Conservation (phyloP, 2,888 invertebrate species). For the Hymenopus coronatus region DNA sequence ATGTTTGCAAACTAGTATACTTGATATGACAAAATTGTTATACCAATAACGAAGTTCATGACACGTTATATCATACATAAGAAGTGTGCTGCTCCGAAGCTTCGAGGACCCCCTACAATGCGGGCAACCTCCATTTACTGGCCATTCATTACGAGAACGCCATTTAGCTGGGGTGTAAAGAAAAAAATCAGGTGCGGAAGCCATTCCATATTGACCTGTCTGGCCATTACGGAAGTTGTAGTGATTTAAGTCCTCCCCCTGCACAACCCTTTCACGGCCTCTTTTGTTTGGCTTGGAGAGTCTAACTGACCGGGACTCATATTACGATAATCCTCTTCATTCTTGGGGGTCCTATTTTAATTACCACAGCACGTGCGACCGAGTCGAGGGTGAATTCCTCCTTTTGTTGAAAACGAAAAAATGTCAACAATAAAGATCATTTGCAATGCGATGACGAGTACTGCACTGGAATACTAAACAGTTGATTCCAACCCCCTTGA, state of each 20-base stretch:
- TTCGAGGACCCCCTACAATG: neutral
- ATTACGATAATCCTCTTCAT: neutral
- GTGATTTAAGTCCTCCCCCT: neutral
- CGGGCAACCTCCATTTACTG: neutral
- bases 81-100: too few relatives aligned
- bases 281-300: too few relatives aligned
- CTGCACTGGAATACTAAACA: neutral
- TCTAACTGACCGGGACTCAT: constrained; percentile 1
- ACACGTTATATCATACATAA: too few relatives aligned
- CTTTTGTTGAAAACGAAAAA: neutral
- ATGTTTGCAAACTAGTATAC: too few relatives aligned
- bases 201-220: neutral
- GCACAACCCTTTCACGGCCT: neutral
- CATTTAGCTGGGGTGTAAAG: neutral
- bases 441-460: neutral
- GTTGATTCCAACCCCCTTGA: neutral
- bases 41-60: too few relatives aligned
- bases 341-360: neutral
- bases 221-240: neutral
- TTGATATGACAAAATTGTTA: too few relatives aligned
- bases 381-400: neutral
- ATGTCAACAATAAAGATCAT: neutral
- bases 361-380: constrained; percentile 1
- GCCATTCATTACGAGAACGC: neutral
- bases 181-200: constrained; percentile 15